Base-by-base conservation (phyloP, 2,797 vertebrate genomes). In the Malacoctenus gilli region DNA sequence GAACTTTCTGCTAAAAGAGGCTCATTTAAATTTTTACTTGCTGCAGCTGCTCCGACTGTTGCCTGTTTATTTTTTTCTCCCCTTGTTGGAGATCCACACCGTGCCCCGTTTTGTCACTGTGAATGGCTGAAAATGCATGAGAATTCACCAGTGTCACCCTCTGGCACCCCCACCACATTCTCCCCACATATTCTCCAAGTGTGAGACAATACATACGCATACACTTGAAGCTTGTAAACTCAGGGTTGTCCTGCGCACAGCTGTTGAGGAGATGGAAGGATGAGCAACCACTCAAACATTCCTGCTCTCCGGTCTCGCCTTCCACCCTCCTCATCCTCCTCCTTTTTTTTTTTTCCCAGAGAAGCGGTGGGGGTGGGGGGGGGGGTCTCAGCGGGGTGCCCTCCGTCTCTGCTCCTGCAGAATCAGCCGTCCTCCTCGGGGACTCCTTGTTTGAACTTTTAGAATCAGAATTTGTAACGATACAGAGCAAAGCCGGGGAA, bases 391-490 rank as follows among this genome's bases (percentile, higher is more conserved):
- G 80, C 32, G 37, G 77, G 80, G 64, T 2, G 40, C 58, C 51
- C 43, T 56, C 60, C 51, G 57, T 71, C 57, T 80, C 59, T 49
- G 44, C 71, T 89, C 73, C n/a, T 80, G 72, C 64, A 80, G 80
- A 85, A 61, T 76, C 66, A 71, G 67, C 59, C 54, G 48, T 59
- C 36, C 40, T 86, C 83, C 83, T 82, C 18, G 0, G 81, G 83
- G 80, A 79, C 48, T n/a, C 34, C 68, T 61, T 65, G 75, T 87
- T 86, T 84, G 83, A 89, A 87, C 76, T 85, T 68, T 78, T 66
- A 53, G 58, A 85, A 84, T 84, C 77, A 77, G 74, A 85, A 87
- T 85, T 61, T 85, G 79, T 84, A 84, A 84, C 30, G 68, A 80
- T 60, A 66, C 22, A 10, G 53, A 66, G 72, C 58, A 28, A 28